Evolutionary conservation across 2,888 invertebrate genomes (phyloP), one percentile per base, ranked within the genome.

Genomic region (Mayetiola destructor): DNA sequence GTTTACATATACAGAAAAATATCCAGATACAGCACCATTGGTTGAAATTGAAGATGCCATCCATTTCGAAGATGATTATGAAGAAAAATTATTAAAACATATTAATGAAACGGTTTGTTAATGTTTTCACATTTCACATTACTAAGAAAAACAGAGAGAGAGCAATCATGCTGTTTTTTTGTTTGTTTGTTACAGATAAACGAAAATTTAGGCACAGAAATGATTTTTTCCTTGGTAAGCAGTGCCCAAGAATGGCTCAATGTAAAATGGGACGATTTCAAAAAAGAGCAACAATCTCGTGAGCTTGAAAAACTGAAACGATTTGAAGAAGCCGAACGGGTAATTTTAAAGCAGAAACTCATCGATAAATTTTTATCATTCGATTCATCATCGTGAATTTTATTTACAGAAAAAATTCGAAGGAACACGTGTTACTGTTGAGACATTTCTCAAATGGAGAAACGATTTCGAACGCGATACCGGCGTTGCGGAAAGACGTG

Each of bases 401-500:
- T 32, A n/a, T n/a, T n/a, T n/a, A n/a, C 73, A 89, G 83, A 91
- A 90, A 84, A 81, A 86, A 66, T 93, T 95, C 75, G 94, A 95
- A 75, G 97, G 96, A 14, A 96, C 95, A 0, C 77, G 87, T 64
- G 97, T 97, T 0, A 88, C 92, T 2, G 91, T 96, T 1, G 97
- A 99, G 73, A 85, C 91, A 8, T 99, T 99, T 72, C 73, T 95
- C 66, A 85, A 80, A 23, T 99, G 99, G 99, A 92, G 94, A 68
- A 79, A 82, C 59, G 80, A 83, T 61, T 99, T 99, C 76, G 96
- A 97, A 70, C 81, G 82, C 32, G 95, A 96, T 69, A 84, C 85
- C 74, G 85, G 85, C 40, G 81, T 85, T 53, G 77, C 80, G 0
- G 82, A 82, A 5, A 83, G 81, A 66, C 76, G 81, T 58, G 87